Evolutionary conservation across 2,888 invertebrate genomes (phyloP), one percentile per base, ranked within the genome.

Genomic region (Callimorpha dominula): DNA sequence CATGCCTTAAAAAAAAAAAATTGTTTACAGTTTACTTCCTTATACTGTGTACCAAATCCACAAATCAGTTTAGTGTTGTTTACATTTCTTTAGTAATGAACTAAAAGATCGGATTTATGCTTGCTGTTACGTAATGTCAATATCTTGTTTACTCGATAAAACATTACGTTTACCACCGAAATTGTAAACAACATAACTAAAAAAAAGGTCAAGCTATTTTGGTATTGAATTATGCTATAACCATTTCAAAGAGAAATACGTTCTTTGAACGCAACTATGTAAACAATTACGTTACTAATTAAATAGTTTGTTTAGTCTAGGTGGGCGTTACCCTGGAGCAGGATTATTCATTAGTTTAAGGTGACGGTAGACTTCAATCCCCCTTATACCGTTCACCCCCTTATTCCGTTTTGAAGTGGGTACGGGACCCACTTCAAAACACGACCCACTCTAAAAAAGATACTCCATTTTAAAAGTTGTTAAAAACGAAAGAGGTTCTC

Each of bases 141-240:
- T 9, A 17, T 43, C 17, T 9, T 43, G 43, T 64, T 64, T 43
- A 43, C 63, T 17, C n/a, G 17, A 43, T 43, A 64, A 64, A 64
- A 64, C 43, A 43, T 9, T 64, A 43, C 11, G 43, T 42, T 43
- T 64, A 11, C 43, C 17, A 6, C 42, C 9, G 63, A 64, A 42
- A 42, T 17, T 43, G 43, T 43, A 64, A 40, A 64, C 31, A 60
- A 60, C 7, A 11, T 12, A 9, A 43, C n/a, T 31, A 60, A 42
- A n/a, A 63, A n/a, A 63, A 42, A 64, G 63, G 43, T 64, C 63
- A 64, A 43, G 42, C n/a, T 64, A 64, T 64, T 64, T 64, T 43
- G 42, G 63, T 42, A 17, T 64, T 43, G 43, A 64, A 42, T 64
- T 17, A 64, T 64, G 63, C 42, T 64, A 8, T 43, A 8, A 43